Base-by-base conservation (phyloP, 1,140 invertebrate species). In the Drosophila murphyi region DNA sequence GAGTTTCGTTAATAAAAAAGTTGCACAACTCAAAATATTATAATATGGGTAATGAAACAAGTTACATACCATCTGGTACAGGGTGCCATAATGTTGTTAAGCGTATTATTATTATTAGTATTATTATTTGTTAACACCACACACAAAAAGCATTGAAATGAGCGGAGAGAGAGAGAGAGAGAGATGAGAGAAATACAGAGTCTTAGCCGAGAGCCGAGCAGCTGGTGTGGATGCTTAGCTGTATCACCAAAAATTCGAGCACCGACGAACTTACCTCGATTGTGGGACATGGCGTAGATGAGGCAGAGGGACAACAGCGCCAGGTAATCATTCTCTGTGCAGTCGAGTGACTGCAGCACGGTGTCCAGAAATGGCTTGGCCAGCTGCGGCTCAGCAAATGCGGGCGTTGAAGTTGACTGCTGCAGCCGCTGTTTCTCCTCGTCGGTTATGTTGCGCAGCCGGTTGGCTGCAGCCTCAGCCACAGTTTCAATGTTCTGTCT, bases 311-410 rank as follows among this genome's bases (percentile, higher is more conserved):
- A 96, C 93, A 99, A 98, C 52, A 99, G 93, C 0, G 98, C 96
- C 39, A 97, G 95, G 93, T 99, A 99, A 94, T 99, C 98, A 93
- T 99, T 99, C 90, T 98, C 97, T 4, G 93, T 94, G 91, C 97
- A 97, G 87, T 97, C 95, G 62, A 97, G 93, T 0, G 97, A 96
- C 78, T 96, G 96, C 55, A 98, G 94, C 63, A 99, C 95, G 0
- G 97, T 96, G 92, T 98, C 96, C 47, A 99, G 93, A 93, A 99
- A 99, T 5, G 98, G 97, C 55, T 92, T 92, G 61, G 93, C 69
- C 50, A 79, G 57, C 20, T 20, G 20, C 20, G 20, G 20, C 35
- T 78, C n/a, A 20, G 45, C 50, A 2, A 63, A 70, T 0, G 57
- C 32, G 39, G 80, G 60, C 35, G 60, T 47, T 5, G 82, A 82